Evolutionary conservation across 2,888 invertebrate genomes (phyloP).

Genomic region (Drosophila robusta): DNA sequence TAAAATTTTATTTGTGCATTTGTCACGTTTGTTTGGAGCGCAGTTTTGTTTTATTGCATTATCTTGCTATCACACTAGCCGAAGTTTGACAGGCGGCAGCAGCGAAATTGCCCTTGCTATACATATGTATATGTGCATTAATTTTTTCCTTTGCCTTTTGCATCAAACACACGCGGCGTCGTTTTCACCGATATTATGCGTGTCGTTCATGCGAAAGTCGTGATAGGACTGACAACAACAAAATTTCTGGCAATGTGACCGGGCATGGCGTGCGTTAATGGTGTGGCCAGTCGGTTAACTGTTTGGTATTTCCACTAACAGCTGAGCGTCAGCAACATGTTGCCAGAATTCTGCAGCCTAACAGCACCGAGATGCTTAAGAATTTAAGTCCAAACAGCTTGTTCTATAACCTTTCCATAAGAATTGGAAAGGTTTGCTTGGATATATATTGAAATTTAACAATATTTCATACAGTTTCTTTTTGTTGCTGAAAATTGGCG

Average conservation of each 20-base stretch:
- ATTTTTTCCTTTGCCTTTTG: conserved; percentile 53
- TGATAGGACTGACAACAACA: conserved; percentile 62
- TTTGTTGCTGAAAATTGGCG: background rate
- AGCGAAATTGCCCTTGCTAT: conserved; percentile 42
- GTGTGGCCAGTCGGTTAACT: conserved; percentile 28
- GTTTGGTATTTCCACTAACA: conserved; percentile 41
- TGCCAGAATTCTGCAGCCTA: conserved; percentile 3
- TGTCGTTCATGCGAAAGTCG: conserved; percentile 68
- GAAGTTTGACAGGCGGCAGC: conserved; percentile 42
- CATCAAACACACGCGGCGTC: conserved; percentile 68
- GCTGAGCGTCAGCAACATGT: conserved; percentile 50
- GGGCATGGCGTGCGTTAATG: background rate
- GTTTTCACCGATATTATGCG: conserved; percentile 56
- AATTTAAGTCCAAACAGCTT: rapidly evolving
- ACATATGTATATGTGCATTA: conserved; percentile 48
- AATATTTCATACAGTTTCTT: background rate
- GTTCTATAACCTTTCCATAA: background rate
- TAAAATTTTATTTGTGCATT: conserved; percentile 51
- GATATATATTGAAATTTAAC: background rate
- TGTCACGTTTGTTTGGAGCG: conserved; percentile 50
- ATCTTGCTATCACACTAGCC: conserved; percentile 69
- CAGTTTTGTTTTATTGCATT: conserved; percentile 42
- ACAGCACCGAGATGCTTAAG: background rate
- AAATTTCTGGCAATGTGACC: conserved; percentile 51
- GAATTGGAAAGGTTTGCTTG: background rate